Conservation (phyloP, 1,140 invertebrate species). For the Rhyacophila brunnea region DNA sequence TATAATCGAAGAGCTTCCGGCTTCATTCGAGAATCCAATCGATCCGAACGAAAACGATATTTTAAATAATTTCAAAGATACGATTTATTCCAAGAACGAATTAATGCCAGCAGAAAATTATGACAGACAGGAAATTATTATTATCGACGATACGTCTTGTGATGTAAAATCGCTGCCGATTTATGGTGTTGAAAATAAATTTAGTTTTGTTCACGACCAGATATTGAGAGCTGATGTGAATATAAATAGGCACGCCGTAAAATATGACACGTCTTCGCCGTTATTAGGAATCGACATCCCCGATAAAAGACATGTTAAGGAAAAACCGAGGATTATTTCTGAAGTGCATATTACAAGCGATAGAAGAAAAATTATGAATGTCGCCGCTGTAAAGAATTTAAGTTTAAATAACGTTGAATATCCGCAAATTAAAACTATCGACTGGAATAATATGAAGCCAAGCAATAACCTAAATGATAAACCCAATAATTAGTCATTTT, state of each 20-base stretch:
- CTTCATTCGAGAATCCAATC: conserved; percentile 14
- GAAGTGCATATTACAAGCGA: conserved; percentile 23
- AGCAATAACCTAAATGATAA: conserved; percentile 39
- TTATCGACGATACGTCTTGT: conserved; percentile 46
- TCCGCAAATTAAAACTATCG: conserved; percentile 48
- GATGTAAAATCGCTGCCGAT: conserved; percentile 49
- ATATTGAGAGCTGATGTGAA: neutral
- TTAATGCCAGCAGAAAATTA: neutral
- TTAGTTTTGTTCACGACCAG: neutral
- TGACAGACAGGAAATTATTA: conserved; percentile 15
- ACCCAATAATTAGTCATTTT: conserved; percentile 27
- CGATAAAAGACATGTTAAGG: conserved; percentile 11
- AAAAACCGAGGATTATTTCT: conserved; percentile 22
- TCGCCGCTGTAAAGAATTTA: conserved; percentile 42
- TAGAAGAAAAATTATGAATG: conserved; percentile 24
- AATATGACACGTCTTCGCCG: neutral
- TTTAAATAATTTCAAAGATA: conserved; percentile 5
- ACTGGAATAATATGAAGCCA: conserved; percentile 40
- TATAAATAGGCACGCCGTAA: neutral
- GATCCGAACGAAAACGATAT: neutral
- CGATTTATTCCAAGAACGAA: neutral
- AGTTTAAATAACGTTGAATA: conserved; percentile 49
- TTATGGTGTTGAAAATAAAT: conserved; percentile 10
- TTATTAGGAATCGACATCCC: neutral
- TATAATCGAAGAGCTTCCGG: conserved; percentile 19